phyloP scores from a whole-genome alignment of 1,140 invertebrate species.

The Venturia canescens region DNA sequence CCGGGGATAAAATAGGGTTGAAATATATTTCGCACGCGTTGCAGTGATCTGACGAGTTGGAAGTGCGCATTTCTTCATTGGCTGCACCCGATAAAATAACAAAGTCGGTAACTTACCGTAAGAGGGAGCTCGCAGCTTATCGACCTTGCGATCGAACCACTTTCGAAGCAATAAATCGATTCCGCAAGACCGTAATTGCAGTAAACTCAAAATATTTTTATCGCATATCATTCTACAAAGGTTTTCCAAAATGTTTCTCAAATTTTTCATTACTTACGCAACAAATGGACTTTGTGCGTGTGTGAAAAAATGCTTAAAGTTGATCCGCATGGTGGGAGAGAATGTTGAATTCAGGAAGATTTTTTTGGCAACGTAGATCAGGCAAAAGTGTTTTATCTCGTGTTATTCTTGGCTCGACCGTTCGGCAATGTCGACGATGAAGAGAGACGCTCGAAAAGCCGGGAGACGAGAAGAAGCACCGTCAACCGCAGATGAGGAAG shows the following conservation, averaged over 20 bases:
- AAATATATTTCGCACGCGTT: too few relatives aligned
- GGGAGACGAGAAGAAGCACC: background rate
- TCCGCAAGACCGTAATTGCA: too few relatives aligned
- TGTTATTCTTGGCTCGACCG: constrained; percentile 47
- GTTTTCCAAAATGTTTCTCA: too few relatives aligned
- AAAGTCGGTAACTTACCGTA: background rate
- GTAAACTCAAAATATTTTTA: too few relatives aligned
- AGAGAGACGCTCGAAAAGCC: constrained; percentile 17
- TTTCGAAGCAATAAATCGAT: too few relatives aligned
- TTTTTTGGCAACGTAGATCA: constrained; percentile 47
- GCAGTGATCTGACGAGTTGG: too few relatives aligned
- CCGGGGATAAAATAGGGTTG: too few relatives aligned
- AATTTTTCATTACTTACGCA: too few relatives aligned
- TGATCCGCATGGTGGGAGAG: background rate
- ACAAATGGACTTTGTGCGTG: background rate
- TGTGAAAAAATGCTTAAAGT: background rate
- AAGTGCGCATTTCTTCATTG: background rate
- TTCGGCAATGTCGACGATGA: constrained; percentile 33
- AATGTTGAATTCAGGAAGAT: constrained; percentile 13
- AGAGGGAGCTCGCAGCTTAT: background rate
- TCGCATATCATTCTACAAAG: too few relatives aligned
- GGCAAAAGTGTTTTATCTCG: constrained; percentile 17
- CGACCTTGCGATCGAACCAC: too few relatives aligned
- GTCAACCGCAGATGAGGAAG: background rate
- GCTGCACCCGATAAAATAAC: constrained; percentile 1